A percentile compares a stretch with the other conserved stretches of the same genome.
Evolutionary conservation across 2,797 vertebrate species (phyloP).

Genomic region (Percopsis omiscomaycus): DNA sequence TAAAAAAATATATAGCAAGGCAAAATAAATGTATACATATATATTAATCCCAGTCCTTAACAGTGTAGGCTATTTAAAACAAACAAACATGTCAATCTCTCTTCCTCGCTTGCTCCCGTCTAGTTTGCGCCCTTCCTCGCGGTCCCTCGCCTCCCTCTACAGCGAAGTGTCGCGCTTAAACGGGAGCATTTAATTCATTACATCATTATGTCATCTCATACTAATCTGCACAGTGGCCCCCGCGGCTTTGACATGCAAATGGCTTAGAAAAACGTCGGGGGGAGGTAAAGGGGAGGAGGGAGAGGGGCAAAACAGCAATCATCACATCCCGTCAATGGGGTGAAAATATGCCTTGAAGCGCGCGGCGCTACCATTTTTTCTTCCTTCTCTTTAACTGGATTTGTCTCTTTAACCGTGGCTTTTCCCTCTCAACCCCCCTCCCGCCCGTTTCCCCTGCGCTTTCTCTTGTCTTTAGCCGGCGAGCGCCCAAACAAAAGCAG

Average conservation of each 20-base stretch:
- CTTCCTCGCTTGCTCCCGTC: conserved; percentile 42
- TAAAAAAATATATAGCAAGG: not conserved
- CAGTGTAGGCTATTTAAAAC: conserved; percentile 45
- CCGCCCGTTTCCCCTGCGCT: conserved; percentile 58
- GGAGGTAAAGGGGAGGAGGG: conserved; percentile 73
- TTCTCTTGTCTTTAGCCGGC: conserved; percentile 68
- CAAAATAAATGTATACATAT: conserved; percentile 53
- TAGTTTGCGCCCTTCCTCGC: conserved; percentile 41
- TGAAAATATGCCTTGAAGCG: conserved; percentile 85
- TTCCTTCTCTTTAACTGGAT: conserved; percentile 66
- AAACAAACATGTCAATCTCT: conserved; percentile 31
- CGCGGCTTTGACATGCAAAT: conserved; percentile 94
- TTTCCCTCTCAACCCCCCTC: conserved; percentile 36
- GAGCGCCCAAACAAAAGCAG: conserved; percentile 75
- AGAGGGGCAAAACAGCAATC: conserved; percentile 83
- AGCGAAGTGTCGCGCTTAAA: conserved; percentile 77
- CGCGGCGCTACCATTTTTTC: conserved; percentile 71
- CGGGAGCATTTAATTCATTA: conserved; percentile 91
- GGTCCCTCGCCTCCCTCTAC: conserved; percentile 51
- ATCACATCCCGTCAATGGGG: conserved; percentile 87
- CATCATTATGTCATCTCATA: conserved; percentile 93
- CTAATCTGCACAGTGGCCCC: conserved; percentile 89
- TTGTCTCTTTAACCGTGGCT: conserved; percentile 61
- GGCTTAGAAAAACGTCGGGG: conserved; percentile 81
- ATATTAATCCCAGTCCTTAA: conserved; percentile 34